These are phyloP conservation scores for Mesoclemmys tuberculata DNA, from an alignment of 2,113 vertebrate species.

Conservation along the genomic window DNA sequence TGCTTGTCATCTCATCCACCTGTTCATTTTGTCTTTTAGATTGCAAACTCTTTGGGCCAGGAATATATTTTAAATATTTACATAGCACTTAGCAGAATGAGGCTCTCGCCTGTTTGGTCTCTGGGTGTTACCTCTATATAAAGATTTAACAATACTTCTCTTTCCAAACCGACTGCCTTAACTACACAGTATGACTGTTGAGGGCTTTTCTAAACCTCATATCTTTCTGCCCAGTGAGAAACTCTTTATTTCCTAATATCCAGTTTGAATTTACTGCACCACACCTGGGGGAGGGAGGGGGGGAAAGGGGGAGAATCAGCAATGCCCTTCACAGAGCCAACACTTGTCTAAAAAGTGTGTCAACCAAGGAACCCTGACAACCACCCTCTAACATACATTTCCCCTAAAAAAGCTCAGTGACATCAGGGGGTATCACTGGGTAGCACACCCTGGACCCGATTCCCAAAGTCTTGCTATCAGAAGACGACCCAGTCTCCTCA, in stretches of 20 bases:
- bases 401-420: background rate
- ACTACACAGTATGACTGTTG: background rate
- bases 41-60: background rate
- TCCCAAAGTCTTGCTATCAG: background rate
- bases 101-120: background rate
- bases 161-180: background rate
- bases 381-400: background rate
- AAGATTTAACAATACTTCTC: background rate
- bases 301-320: no score
- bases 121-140: background rate
- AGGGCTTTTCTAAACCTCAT: background rate
- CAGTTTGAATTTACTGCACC: background rate
- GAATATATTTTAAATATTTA: background rate
- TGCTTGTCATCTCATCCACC: background rate
- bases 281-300: no score
- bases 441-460: background rate
- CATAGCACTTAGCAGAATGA: background rate
- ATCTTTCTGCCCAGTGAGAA: background rate
- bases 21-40: background rate
- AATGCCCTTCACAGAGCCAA: background rate
- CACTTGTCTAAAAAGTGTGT: background rate
- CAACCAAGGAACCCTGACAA: background rate
- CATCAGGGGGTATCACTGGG: background rate
- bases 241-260: background rate
- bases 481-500: background rate